Conservation (phyloP, 2,888 invertebrate genomes). For the Eucera pruinosa region DNA sequence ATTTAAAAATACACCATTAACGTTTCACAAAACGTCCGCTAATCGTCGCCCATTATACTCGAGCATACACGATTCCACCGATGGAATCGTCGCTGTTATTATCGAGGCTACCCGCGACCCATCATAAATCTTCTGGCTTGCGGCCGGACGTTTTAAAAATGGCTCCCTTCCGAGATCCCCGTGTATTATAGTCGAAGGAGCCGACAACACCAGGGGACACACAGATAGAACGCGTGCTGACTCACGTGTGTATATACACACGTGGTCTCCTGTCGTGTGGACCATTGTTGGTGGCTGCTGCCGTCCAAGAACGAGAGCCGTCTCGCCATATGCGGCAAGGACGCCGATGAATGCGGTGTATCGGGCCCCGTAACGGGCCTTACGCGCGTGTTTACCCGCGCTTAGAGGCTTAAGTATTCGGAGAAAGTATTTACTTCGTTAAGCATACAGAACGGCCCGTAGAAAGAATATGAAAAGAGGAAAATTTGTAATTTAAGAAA, state of each 20-base stretch:
- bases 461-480: too few species aligned
- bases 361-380: conserved; percentile 73
- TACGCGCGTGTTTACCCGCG: conserved; percentile 36
- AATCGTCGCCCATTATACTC: conserved; percentile 35
- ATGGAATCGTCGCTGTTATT: conserved; percentile 57
- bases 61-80: conserved; percentile 21
- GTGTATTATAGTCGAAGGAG: conserved; percentile 10
- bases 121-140: conserved; percentile 57
- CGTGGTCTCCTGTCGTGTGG: conserved; percentile 17
- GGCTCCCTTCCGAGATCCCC: conserved; percentile 63
- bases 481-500: too few species aligned
- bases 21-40: not conserved
- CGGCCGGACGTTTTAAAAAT: conserved; percentile 56
- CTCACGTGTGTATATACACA: conserved; percentile 39
- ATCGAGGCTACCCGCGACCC: conserved; percentile 52
- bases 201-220: conserved; percentile 5
- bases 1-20: not conserved
- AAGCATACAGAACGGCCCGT: too few species aligned
- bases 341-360: conserved; percentile 71
- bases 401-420: conserved; percentile 9
- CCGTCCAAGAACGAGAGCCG: conserved; percentile 68
- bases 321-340: conserved; percentile 81
- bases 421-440: not conserved
- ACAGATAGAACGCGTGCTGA: conserved; percentile 48
- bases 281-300: conserved; percentile 60